Conservation (phyloP, 2,113 vertebrate genomes). For the Reinhardtius hippoglossoides region DNA sequence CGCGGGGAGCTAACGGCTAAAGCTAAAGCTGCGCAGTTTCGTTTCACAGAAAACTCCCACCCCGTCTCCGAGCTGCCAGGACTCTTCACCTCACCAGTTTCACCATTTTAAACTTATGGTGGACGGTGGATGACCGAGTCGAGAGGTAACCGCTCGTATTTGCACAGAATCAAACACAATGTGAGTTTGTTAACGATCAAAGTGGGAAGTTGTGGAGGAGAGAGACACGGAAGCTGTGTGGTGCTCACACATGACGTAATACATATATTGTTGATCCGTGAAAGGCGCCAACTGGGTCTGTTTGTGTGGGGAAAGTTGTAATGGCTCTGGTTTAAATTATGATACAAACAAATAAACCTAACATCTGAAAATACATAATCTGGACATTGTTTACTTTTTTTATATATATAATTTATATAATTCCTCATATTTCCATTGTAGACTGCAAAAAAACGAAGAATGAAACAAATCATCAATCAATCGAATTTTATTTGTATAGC, state of each 20-base stretch:
- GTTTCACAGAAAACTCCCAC: constrained; percentile 40
- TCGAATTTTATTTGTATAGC: too few species aligned
- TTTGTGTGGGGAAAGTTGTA: neutral
- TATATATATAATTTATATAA: too few species aligned
- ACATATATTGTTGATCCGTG: neutral
- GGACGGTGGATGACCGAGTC: constrained; percentile 20
- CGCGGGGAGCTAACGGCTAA: constrained; percentile 59
- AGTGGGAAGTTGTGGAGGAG: constrained; percentile 3
- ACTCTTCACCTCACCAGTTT: neutral
- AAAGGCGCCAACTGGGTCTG: neutral
- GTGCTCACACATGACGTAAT: neutral
- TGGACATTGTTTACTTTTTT: too few species aligned
- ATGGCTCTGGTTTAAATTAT: neutral
- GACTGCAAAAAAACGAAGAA: too few species aligned
- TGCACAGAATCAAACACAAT: neutral
- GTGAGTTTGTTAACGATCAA: neutral
- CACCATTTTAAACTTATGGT: neutral
- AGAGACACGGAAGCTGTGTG: neutral
- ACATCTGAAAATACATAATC: too few species aligned
- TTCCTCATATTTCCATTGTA: too few species aligned
- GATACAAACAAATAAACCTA: neutral
- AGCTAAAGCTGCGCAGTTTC: constrained; percentile 62
- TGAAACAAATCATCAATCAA: too few species aligned
- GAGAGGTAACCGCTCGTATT: constrained; percentile 34
- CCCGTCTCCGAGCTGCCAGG: neutral